These are phyloP conservation scores for Brachyhypopomus gauderio DNA, from an alignment of 2,113 vertebrate genomes.

Conservation along the genomic window DNA sequence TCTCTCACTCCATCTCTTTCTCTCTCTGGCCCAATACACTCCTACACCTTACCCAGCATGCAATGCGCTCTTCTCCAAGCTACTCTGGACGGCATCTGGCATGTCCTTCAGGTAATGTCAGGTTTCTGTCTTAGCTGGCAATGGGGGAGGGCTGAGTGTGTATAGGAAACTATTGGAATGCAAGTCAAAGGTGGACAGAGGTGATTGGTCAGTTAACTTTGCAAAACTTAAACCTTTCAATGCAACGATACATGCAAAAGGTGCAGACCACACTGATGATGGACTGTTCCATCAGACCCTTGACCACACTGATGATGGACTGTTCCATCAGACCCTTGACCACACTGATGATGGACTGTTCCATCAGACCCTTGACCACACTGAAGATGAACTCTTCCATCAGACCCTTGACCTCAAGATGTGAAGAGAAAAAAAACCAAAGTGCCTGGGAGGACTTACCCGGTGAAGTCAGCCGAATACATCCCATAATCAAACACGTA, in stretches of 20 bases:
- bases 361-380: too few species aligned
- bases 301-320: too few species aligned
- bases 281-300: too few species aligned
- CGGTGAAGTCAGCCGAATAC: constrained; percentile 98
- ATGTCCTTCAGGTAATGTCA: background rate
- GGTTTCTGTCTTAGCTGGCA: background rate
- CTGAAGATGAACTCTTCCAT: too few species aligned
- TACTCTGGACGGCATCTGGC: background rate
- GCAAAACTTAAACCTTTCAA: too few species aligned
- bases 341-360: too few species aligned
- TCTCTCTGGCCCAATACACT: constrained; percentile 5
- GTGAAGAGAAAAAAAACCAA: too few species aligned
- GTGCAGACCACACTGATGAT: too few species aligned
- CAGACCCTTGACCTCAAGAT: too few species aligned
- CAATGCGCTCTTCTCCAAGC: background rate
- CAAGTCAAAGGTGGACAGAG: background rate
- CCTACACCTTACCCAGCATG: constrained; percentile 5
- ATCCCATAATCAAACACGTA: constrained; percentile 98
- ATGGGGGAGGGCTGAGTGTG: background rate
- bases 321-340: too few species aligned
- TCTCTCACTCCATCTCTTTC: too few species aligned
- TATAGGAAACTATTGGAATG: background rate
- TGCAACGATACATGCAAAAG: too few species aligned
- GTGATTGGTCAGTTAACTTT: background rate
- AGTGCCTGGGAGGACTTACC: constrained; percentile 77